A percentile compares a stretch with the other conserved stretches of the same genome.
These are phyloP conservation scores for Macrostomum lignano DNA, from an alignment of 1,140 invertebrate genomes.

Conservation along the genomic window DNA sequence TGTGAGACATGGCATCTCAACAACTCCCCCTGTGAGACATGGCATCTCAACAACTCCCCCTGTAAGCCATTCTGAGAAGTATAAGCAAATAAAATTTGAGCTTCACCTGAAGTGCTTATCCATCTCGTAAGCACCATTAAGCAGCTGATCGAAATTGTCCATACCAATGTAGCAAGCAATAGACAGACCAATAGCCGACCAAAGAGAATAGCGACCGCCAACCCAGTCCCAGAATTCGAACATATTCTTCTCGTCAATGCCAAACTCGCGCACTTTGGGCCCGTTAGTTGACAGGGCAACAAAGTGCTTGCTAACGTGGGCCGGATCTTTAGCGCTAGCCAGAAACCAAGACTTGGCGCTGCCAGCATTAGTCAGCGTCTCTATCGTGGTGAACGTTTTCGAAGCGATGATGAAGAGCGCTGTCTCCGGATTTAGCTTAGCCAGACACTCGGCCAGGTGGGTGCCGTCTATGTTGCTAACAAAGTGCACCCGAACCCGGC, in stretches of 20 bases:
- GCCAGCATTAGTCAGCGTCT: constrained; percentile 92
- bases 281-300: constrained; percentile 84
- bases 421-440: constrained; percentile 63
- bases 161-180: constrained; percentile 74
- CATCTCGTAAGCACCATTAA: constrained; percentile 64
- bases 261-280: constrained; percentile 70
- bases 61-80: too few relatives aligned
- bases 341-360: constrained; percentile 88
- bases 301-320: constrained; percentile 48
- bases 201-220: constrained; percentile 78
- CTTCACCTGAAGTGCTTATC: constrained; percentile 89
- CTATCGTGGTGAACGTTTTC: constrained; percentile 95
- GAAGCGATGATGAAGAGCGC: constrained; percentile 90
- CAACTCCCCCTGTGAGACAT: too few relatives aligned
- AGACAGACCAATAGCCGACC: constrained; percentile 90
- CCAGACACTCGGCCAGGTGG: constrained; percentile 70
- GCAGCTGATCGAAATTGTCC: constrained; percentile 70
- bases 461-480: constrained; percentile 98
- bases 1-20: too few relatives aligned
- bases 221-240: constrained; percentile 99
- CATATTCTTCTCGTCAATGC: constrained; percentile 85
- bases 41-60: too few relatives aligned
- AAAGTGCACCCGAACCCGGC: constrained; percentile 60
- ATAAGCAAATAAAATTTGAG: too few relatives aligned
- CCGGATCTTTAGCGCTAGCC: constrained; percentile 50